These are phyloP conservation scores for Chloropsis hardwickii DNA, from an alignment of 2,113 vertebrate species.

Conservation along the genomic window DNA sequence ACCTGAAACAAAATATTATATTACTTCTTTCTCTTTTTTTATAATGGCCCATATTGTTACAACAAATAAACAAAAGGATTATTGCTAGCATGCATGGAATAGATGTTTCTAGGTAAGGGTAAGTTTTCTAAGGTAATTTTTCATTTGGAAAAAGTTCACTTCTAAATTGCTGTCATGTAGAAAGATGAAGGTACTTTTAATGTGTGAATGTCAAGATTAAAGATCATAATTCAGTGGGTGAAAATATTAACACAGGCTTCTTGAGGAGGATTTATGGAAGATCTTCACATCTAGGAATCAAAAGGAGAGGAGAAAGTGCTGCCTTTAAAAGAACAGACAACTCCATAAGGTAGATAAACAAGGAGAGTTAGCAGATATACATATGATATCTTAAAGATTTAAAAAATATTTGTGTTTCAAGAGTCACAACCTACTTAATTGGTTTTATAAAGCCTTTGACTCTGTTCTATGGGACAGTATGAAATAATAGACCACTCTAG, in stretches of 20 bases:
- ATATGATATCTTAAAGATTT: neutral
- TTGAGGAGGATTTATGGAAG: neutral
- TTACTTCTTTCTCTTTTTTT: neutral
- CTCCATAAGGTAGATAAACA: neutral
- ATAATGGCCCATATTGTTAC: neutral
- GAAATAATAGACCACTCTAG: neutral
- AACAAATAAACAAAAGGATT: neutral
- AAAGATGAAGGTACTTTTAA: neutral
- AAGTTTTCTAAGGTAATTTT: neutral
- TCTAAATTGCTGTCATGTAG: neutral
- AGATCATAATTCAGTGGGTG: neutral
- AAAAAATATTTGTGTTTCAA: neutral
- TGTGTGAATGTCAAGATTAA: neutral
- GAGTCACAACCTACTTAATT: neutral
- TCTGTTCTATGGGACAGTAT: neutral
- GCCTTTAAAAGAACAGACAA: neutral
- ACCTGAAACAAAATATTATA: neutral
- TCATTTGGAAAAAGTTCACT: neutral
- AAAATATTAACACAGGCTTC: neutral
- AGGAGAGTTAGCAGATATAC: neutral
- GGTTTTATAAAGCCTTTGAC: slow-evolving; percentile 2
- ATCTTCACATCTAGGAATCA: neutral
- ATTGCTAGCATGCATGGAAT: neutral
- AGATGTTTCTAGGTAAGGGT: neutral
- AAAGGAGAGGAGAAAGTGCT: neutral